Evolutionary conservation across 2,888 invertebrate genomes (phyloP).

Genomic region (Pteria penguin): DNA sequence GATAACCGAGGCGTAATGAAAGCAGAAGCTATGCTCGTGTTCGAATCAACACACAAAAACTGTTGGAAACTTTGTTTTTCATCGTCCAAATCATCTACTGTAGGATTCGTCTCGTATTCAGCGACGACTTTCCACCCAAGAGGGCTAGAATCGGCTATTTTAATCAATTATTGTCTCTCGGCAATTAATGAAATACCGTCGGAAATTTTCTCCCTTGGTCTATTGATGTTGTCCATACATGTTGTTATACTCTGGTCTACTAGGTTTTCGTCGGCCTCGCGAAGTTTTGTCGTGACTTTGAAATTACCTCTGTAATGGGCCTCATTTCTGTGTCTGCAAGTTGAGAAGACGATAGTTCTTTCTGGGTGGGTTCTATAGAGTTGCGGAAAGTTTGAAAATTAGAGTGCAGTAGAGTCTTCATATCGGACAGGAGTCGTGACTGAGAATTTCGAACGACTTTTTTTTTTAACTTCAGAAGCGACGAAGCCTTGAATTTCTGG

Average conservation of each 20-base stretch:
- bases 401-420: neutral
- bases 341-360: slow-evolving; percentile 5
- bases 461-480: neutral
- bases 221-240: slow-evolving; percentile 16
- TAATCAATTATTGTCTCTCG: slow-evolving; percentile 24
- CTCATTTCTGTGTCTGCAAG: slow-evolving; percentile 22
- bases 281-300: neutral
- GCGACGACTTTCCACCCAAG: slow-evolving; percentile 18
- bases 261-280: neutral
- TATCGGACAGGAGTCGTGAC: neutral
- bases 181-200: slow-evolving; percentile 25
- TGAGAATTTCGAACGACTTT: neutral
- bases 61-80: too few relatives aligned
- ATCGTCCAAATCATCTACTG: slow-evolving; percentile 17
- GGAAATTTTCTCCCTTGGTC: slow-evolving; percentile 26
- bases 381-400: neutral
- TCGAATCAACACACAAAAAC: too few relatives aligned
- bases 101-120: slow-evolving; percentile 25
- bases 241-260: neutral
- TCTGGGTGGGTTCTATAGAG: neutral
- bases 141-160: slow-evolving; percentile 18
- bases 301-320: slow-evolving; percentile 33
- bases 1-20: too few relatives aligned
- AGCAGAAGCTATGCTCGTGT: too few relatives aligned
- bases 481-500: neutral